Evolutionary conservation across 2,888 invertebrate species (phyloP).

Genomic region (Escarpia spicata): DNA sequence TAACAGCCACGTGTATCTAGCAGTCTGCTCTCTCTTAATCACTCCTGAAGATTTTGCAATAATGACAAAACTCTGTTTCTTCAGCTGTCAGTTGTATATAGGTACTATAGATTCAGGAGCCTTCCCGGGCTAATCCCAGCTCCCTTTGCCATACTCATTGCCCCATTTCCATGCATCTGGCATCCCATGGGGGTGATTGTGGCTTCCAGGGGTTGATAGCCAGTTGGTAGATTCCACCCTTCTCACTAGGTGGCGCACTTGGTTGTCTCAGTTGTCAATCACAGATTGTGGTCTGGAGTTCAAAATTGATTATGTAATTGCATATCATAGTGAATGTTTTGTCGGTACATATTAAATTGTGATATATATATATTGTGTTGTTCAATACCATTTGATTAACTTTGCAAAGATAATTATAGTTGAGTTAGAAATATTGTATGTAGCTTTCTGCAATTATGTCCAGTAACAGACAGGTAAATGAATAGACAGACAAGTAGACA

Average conservation of each 20-base stretch:
- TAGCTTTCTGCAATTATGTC: not conserved
- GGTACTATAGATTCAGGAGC: not conserved
- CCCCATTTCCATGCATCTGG: not conserved
- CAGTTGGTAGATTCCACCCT: not conserved
- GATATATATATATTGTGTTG: not conserved
- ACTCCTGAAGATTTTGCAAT: not conserved
- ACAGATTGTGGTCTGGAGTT: not conserved
- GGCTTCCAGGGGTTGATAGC: not conserved
- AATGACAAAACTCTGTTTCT: not conserved
- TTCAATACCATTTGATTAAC: not conserved
- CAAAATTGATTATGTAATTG: not conserved
- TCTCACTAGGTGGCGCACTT: not conserved
- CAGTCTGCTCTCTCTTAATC: not conserved
- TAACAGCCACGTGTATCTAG: not conserved
- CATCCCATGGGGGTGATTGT: conserved; percentile 13
- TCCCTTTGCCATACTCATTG: not conserved
- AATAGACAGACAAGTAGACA: not conserved
- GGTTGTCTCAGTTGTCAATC: not conserved
- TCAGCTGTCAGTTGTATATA: conserved; percentile 9
- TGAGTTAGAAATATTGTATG: not conserved
- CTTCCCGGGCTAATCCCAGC: not conserved
- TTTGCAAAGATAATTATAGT: not conserved
- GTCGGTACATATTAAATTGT: not conserved
- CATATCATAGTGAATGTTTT: not conserved
- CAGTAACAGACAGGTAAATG: not conserved